These are phyloP conservation scores for Tachuris rubrigastra DNA, from an alignment of 2,113 vertebrate species.

Conservation along the genomic window DNA sequence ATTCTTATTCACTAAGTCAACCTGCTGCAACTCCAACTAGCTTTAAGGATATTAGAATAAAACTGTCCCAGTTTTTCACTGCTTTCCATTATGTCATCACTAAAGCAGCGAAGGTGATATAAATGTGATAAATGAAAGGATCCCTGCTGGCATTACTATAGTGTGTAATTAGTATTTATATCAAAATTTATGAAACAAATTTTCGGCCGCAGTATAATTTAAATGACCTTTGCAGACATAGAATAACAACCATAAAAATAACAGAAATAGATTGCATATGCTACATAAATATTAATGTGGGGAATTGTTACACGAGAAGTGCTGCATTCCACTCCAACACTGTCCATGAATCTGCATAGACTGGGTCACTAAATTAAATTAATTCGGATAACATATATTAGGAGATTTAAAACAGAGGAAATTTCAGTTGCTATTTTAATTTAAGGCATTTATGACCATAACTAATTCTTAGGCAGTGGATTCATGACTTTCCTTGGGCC, in stretches of 20 bases:
- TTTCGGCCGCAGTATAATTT: slow-evolving; percentile 81
- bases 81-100: slow-evolving; percentile 74
- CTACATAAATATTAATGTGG: slow-evolving; percentile 80
- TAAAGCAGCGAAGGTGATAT: slow-evolving; percentile 72
- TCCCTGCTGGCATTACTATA: slow-evolving; percentile 80
- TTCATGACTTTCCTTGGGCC: slow-evolving; percentile 67
- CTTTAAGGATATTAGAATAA: slow-evolving; percentile 66
- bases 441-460: slow-evolving; percentile 75
- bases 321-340: slow-evolving; percentile 36
- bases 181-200: slow-evolving; percentile 83
- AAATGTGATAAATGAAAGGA: slow-evolving; percentile 81
- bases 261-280: slow-evolving; percentile 76
- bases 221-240: slow-evolving; percentile 80
- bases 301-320: slow-evolving; percentile 66
- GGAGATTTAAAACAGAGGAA: slow-evolving; percentile 72
- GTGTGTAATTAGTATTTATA: slow-evolving; percentile 84
- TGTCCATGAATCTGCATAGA: slow-evolving; percentile 72
- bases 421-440: slow-evolving; percentile 72
- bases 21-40: slow-evolving; percentile 74
- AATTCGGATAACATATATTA: slow-evolving; percentile 65
- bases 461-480: slow-evolving; percentile 69
- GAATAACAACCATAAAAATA: slow-evolving; percentile 83
- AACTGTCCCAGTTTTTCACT: slow-evolving; percentile 63
- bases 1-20: slow-evolving; percentile 82
- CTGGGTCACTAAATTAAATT: slow-evolving; percentile 69